phyloP scores from a whole-genome alignment of 2,797 vertebrate species.

The Dryobates pubescens region DNA sequence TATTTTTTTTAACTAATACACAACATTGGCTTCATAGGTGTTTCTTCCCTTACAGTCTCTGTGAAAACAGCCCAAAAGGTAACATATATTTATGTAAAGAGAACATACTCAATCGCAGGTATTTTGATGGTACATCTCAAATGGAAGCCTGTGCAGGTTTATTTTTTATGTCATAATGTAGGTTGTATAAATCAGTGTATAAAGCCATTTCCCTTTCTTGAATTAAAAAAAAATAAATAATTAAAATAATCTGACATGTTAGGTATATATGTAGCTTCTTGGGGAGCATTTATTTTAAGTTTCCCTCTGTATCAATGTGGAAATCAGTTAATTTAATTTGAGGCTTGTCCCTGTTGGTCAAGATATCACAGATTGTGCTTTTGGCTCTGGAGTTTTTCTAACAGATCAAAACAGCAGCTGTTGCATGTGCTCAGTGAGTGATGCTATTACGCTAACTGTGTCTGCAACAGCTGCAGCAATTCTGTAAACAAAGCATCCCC shows the following conservation, averaged over 20 bases:
- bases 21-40: not conserved
- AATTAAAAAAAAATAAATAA: not conserved
- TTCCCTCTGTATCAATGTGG: not conserved
- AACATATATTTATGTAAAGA: not conserved
- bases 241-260: no score
- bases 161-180: not conserved
- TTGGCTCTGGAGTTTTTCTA: not conserved
- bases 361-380: not conserved
- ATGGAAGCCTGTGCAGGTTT: not conserved
- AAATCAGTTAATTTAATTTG: not conserved
- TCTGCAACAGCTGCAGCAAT: not conserved
- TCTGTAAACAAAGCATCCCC: not conserved
- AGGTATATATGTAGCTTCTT: not conserved
- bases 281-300: not conserved
- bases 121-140: not conserved
- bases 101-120: not conserved
- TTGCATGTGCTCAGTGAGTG: rapidly evolving
- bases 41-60: not conserved
- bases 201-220: not conserved
- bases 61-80: not conserved
- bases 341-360: not conserved
- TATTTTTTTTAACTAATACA: not conserved
- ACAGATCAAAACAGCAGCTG: not conserved
- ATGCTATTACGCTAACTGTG: not conserved
- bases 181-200: not conserved